A percentile compares a stretch with the other conserved stretches of the same genome.
Evolutionary conservation across 2,113 vertebrate genomes (phyloP).

Genomic region (Sminthopsis crassicaudata): DNA sequence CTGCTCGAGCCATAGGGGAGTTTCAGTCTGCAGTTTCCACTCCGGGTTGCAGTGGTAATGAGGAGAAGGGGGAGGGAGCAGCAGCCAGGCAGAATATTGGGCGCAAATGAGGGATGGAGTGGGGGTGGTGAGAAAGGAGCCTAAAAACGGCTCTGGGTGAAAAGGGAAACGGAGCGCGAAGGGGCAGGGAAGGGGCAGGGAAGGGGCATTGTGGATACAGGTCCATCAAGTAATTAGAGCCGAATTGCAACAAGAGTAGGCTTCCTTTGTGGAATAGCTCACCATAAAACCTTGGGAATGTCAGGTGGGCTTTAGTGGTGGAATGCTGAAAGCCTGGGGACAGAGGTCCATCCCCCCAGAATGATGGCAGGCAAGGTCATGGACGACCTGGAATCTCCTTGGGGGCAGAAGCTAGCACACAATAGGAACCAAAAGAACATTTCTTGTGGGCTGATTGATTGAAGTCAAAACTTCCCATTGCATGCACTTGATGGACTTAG

Average conservation of each 20-base stretch:
- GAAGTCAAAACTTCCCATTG: constrained; percentile 27
- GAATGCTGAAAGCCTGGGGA: not conserved
- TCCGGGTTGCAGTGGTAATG: constrained; percentile 62
- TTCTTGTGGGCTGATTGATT: constrained; percentile 39
- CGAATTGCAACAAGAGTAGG: constrained; percentile 28
- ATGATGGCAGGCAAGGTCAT: not conserved
- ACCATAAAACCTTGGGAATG: constrained; percentile 35
- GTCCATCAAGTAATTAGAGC: not conserved
- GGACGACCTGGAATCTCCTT: not conserved
- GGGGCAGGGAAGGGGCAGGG: constrained; percentile 44
- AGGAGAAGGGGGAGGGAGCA: constrained; percentile 49
- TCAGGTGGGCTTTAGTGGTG: constrained; percentile 38
- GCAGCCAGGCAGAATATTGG: constrained; percentile 52
- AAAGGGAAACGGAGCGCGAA: constrained; percentile 41
- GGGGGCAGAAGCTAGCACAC: not conserved
- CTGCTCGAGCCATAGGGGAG: constrained; percentile 78
- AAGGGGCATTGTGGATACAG: constrained; percentile 36
- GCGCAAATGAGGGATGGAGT: not conserved
- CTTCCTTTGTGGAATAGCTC: constrained; percentile 64
- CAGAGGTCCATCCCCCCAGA: not conserved
- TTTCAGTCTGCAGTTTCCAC: constrained; percentile 77
- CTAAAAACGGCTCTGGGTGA: not conserved
- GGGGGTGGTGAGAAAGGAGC: constrained; percentile 43
- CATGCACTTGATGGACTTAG: constrained; percentile 53
- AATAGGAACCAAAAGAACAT: not conserved